Evolutionary conservation across 2,888 invertebrate genomes (phyloP).

Genomic region (Agrochola lota): DNA sequence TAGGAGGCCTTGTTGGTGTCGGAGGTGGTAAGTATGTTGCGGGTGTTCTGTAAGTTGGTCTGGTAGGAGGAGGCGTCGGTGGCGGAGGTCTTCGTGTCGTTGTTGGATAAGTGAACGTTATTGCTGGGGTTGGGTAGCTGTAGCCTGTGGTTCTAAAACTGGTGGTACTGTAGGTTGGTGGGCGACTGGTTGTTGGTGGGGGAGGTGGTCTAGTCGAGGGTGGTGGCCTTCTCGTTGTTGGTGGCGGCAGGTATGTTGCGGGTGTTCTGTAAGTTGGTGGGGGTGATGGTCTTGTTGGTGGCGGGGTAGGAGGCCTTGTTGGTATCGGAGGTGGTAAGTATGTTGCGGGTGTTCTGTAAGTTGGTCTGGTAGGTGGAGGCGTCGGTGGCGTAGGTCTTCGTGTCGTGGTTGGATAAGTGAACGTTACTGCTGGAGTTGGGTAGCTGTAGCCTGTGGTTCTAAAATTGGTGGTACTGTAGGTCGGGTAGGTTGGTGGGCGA

Average conservation of each 20-base stretch:
- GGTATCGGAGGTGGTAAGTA: conserved; percentile 25
- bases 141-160: conserved; percentile 66
- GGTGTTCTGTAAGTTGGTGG: conserved; percentile 23
- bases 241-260: background rate
- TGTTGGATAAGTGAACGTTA: conserved; percentile 62
- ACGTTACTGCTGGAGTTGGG: conserved; percentile 58
- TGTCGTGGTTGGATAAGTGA: conserved; percentile 63
- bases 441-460: conserved; percentile 69
- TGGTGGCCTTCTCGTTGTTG: conserved; percentile 30
- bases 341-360: no score
- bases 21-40: conserved; percentile 19
- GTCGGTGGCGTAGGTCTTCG: conserved; percentile 26
- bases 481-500: conserved; percentile 24
- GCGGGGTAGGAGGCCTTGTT: conserved; percentile 34
- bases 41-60: no score
- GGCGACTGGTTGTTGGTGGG: conserved; percentile 38
- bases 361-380: no score
- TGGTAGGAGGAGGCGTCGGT: background rate
- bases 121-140: conserved; percentile 61
- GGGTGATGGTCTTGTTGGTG: conserved; percentile 45
- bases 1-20: no score
- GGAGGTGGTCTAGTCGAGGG: conserved; percentile 52
- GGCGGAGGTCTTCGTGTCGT: conserved; percentile 48
- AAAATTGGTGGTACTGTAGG: conserved; percentile 29
- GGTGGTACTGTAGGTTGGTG: conserved; percentile 15